Conservation (phyloP, 2,888 invertebrate genomes). For the Metallyticus violacea region DNA sequence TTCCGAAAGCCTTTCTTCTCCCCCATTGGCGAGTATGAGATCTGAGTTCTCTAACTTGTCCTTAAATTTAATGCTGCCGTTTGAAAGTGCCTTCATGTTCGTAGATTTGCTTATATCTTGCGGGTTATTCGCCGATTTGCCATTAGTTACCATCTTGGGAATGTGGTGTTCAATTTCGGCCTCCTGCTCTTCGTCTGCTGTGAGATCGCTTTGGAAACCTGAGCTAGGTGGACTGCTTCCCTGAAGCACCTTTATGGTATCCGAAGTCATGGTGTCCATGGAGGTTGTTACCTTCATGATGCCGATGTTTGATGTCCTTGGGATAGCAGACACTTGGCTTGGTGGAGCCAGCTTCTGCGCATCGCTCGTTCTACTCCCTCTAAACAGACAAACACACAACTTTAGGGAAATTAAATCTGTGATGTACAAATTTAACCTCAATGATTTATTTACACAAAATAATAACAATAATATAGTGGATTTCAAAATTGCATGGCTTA, state of each 20-base stretch:
- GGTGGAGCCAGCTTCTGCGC: background rate
- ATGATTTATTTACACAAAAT: too few relatives aligned
- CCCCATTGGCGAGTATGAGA: background rate
- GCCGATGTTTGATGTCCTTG: background rate
- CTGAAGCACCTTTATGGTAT: background rate
- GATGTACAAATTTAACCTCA: too few relatives aligned
- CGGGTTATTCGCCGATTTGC: background rate
- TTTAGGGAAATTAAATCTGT: too few relatives aligned
- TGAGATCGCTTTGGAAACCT: background rate
- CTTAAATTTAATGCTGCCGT: background rate
- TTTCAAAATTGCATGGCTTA: too few relatives aligned
- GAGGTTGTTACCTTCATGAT: conserved; percentile 8
- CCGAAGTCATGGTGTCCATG: background rate
- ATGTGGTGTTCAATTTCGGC: background rate
- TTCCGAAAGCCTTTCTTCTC: background rate
- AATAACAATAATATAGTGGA: too few relatives aligned
- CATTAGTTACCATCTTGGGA: background rate
- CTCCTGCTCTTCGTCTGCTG: background rate
- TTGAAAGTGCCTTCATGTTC: background rate
- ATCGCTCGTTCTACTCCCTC: background rate
- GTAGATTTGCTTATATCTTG: background rate
- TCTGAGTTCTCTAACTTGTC: background rate
- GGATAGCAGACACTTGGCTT: background rate
- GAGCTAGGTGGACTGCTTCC: background rate
- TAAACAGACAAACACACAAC: background rate